These are phyloP conservation scores for Luperina nickerlii DNA, from an alignment of 2,888 invertebrate genomes.

Conservation along the genomic window DNA sequence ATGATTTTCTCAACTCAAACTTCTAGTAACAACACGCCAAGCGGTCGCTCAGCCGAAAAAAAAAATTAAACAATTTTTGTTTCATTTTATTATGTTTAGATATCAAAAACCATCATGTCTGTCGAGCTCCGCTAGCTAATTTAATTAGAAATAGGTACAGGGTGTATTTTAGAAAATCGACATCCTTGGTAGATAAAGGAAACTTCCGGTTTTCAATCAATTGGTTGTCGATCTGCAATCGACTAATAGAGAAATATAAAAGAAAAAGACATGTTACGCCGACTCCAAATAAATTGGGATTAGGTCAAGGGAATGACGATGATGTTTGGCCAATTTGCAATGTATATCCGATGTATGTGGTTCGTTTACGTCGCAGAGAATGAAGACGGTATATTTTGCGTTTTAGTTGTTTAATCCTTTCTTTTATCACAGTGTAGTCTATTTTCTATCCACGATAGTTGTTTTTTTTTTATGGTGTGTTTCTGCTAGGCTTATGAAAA, in stretches of 20 bases:
- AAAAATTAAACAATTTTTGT: not conserved
- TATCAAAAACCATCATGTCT: not conserved
- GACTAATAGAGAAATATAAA: not conserved
- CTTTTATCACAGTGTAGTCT: slow-evolving; percentile 19
- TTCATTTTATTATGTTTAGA: not conserved
- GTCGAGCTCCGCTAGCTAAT: not conserved
- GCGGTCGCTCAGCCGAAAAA: not conserved
- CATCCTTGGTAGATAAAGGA: not conserved
- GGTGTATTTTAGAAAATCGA: not conserved
- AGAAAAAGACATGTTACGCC: not conserved
- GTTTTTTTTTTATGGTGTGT: not conserved
- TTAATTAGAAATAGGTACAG: no score
- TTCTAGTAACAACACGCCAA: no score
- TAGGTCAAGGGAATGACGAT: not conserved
- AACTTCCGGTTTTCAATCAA: not conserved
- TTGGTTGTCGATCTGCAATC: not conserved
- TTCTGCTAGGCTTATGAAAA: slow-evolving; percentile 20
- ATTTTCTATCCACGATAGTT: not conserved
- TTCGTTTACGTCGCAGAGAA: not conserved
- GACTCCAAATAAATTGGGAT: not conserved
- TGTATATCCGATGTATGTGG: not conserved
- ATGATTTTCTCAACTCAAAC: no score
- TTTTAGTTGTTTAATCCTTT: not conserved
- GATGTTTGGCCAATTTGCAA: not conserved
- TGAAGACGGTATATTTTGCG: not conserved